These are phyloP conservation scores for Babylonia areolata DNA, from an alignment of 1,140 invertebrate genomes.

Conservation along the genomic window DNA sequence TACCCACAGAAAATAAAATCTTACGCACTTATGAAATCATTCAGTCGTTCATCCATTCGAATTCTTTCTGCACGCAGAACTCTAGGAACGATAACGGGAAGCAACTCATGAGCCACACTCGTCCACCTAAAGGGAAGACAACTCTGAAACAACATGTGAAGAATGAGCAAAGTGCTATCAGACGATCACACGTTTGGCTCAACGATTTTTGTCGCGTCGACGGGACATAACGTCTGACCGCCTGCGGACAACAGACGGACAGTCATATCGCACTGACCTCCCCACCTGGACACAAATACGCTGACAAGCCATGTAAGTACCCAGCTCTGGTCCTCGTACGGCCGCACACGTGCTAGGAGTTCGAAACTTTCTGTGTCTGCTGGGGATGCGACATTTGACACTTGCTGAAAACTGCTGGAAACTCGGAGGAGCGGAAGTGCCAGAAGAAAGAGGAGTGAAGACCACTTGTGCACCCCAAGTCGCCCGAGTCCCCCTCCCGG, in stretches of 20 bases:
- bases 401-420: background rate
- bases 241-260: background rate
- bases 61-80: no score
- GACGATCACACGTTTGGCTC: background rate
- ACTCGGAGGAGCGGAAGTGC: background rate
- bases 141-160: slow-evolving; percentile 3
- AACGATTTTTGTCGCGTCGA: background rate
- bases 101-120: background rate
- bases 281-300: background rate
- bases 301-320: background rate
- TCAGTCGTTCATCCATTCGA: no score
- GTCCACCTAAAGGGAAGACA: background rate
- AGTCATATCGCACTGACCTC: background rate
- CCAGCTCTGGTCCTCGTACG: background rate
- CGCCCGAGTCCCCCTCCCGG: background rate
- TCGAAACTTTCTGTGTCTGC: background rate
- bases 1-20: no score
- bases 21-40: no score
- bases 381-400: background rate
- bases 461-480: background rate
- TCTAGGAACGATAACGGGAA: no score
- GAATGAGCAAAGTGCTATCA: background rate
- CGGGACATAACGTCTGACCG: background rate
- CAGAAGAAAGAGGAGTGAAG: background rate
- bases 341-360: background rate